These are phyloP conservation scores for Scotopteryx bipunctaria DNA, from an alignment of 2,888 invertebrate species.

Conservation along the genomic window DNA sequence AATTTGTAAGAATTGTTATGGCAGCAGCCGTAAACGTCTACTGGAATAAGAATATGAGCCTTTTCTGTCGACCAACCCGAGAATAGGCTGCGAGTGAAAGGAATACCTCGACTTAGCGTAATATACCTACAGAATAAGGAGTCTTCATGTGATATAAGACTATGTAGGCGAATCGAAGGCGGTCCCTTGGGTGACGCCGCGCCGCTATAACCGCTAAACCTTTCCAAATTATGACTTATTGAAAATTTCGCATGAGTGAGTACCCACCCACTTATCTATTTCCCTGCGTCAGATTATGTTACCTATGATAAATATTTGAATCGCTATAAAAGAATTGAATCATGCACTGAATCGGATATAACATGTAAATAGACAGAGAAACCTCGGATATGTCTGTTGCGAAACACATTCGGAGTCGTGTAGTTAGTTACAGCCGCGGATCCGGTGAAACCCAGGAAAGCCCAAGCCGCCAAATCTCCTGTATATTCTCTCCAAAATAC, in stretches of 20 bases:
- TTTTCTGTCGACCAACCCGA: constrained; percentile 55
- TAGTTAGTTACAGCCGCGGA: constrained; percentile 68
- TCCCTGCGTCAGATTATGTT: background rate
- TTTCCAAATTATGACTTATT: constrained; percentile 73
- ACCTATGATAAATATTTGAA: background rate
- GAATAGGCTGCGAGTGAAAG: constrained; percentile 51
- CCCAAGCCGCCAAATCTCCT: constrained; percentile 61
- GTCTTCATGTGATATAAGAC: constrained; percentile 73
- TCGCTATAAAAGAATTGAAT: constrained; percentile 23
- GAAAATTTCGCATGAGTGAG: constrained; percentile 68
- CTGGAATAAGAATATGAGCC: constrained; percentile 61
- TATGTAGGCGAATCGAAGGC: constrained; percentile 72
- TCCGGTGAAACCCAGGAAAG: constrained; percentile 59
- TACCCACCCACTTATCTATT: background rate
- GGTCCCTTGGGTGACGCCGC: constrained; percentile 57
- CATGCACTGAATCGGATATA: constrained; percentile 30
- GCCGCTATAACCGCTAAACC: constrained; percentile 69
- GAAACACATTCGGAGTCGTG: constrained; percentile 66
- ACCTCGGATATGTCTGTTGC: constrained; percentile 63
- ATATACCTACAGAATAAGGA: constrained; percentile 57
- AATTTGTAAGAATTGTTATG: constrained; percentile 67
- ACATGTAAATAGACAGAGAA: constrained; percentile 48
- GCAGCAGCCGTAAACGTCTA: constrained; percentile 58
- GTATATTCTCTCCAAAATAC: constrained; percentile 59
- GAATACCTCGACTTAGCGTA: constrained; percentile 57